Evolutionary conservation across 2,797 vertebrate species (phyloP).

Genomic region (Hybognathus amarus): DNA sequence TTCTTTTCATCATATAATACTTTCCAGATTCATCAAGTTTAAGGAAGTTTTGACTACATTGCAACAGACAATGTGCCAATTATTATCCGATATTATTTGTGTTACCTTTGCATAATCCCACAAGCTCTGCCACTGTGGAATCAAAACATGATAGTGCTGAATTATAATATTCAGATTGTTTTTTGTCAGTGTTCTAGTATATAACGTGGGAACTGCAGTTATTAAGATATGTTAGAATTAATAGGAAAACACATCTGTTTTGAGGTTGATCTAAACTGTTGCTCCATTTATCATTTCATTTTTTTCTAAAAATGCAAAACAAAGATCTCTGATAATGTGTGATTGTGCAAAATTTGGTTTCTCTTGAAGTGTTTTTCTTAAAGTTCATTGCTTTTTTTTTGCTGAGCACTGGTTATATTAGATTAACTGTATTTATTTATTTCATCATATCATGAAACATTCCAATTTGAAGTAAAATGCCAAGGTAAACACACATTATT

Average conservation of each 20-base stretch:
- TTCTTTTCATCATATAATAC: neutral
- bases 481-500: neutral
- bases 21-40: constrained; percentile 1
- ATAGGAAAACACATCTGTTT: neutral
- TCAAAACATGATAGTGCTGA: constrained; percentile 15
- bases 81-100: neutral
- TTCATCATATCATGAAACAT: neutral
- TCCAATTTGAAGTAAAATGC: constrained; percentile 5
- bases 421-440: constrained; percentile 32
- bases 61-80: constrained; percentile 8
- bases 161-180: constrained; percentile 6
- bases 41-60: constrained; percentile 1
- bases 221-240: neutral
- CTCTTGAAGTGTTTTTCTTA: neutral
- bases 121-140: neutral
- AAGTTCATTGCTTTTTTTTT: neutral
- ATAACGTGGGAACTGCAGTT: neutral
- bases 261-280: neutral
- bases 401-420: neutral
- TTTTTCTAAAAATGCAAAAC: constrained; percentile 12
- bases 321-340: neutral
- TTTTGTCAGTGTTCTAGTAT: constrained; percentile 10
- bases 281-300: constrained; percentile 1
- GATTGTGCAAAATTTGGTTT: neutral
- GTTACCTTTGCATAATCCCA: neutral